A percentile compares a stretch with the other conserved stretches of the same genome.
These are phyloP conservation scores for Oreortyx pictus DNA, from an alignment of 2,797 vertebrate genomes.

Conservation along the genomic window DNA sequence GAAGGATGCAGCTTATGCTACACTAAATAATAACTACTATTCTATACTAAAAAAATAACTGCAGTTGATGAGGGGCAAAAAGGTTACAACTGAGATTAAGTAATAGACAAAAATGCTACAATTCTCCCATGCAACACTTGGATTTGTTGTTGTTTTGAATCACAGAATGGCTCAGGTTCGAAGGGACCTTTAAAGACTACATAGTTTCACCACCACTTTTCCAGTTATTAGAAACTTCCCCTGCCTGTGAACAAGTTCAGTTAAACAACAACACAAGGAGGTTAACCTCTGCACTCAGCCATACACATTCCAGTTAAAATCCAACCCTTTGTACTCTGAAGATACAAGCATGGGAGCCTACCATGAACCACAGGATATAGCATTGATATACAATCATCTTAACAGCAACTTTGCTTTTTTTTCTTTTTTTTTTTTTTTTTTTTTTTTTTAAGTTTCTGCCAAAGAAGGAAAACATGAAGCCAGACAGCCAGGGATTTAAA, in stretches of 20 bases:
- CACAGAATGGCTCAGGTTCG: neutral
- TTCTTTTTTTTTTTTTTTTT: neutral
- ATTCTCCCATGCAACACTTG: accelerated
- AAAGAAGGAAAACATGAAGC: neutral
- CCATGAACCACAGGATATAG: neutral
- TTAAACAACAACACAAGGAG: neutral
- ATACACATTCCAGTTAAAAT: neutral
- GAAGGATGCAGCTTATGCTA: neutral
- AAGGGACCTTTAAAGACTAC: neutral
- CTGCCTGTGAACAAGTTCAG: neutral
- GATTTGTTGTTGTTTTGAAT: neutral
- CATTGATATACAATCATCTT: neutral
- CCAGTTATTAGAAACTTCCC: neutral
- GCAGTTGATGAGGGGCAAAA: neutral
- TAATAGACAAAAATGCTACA: neutral
- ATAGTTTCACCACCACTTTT: neutral
- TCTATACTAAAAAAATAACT: neutral
- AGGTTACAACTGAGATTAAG: neutral
- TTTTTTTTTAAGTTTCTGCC: neutral
- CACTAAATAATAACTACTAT: neutral
- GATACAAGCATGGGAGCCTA: neutral
- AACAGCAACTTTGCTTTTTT: neutral
- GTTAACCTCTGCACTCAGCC: neutral
- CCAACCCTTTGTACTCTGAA: neutral
- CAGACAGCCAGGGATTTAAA: neutral